phyloP scores from a whole-genome alignment of 2,797 vertebrate genomes.

The Furcifer pardalis region DNA sequence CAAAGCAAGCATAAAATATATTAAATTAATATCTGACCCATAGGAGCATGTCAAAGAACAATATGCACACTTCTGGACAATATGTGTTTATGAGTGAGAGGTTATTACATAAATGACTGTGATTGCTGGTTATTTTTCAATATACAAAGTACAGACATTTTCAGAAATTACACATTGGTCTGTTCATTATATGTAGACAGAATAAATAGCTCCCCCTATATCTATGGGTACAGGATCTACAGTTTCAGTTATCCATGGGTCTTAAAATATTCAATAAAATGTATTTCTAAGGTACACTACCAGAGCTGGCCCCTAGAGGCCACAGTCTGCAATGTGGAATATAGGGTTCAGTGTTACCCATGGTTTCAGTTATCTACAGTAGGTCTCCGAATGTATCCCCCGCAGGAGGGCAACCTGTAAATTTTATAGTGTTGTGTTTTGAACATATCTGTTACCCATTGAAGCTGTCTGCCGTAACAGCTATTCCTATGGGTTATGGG shows the following conservation, averaged over 20 bases:
- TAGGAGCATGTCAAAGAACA: background rate
- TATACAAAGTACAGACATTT: background rate
- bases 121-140: background rate
- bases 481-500: background rate
- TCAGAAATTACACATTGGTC: background rate
- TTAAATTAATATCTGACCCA: background rate
- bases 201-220: no score
- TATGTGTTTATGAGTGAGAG: background rate
- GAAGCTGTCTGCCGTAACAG: background rate
- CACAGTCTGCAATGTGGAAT: no score
- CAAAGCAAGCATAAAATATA: background rate
- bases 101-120: no score
- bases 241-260: no score
- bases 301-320: no score
- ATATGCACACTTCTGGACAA: background rate
- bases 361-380: no score
- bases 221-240: no score
- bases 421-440: background rate
- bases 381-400: no score
- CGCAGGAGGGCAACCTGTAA: no score
- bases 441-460: background rate
- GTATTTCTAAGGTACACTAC: no score
- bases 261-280: no score
- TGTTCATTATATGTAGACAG: background rate
- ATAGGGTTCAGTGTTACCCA: no score